Conservation (phyloP, 2,797 vertebrate species). For the Sebastes wilsoni region DNA sequence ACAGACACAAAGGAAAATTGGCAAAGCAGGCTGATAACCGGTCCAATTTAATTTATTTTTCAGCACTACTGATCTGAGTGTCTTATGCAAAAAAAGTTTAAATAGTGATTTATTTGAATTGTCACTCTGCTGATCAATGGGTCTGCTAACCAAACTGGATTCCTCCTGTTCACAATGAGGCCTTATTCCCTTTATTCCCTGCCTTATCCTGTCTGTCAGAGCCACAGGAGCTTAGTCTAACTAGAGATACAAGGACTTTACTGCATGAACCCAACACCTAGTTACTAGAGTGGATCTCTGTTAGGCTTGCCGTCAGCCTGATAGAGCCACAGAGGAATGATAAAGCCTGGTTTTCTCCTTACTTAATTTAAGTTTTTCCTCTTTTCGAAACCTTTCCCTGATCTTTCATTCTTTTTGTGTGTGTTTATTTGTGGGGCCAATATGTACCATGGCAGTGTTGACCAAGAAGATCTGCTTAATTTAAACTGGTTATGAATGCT, state of each 20-base stretch:
- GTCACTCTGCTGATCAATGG: conserved; percentile 38
- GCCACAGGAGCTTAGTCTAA: conserved; percentile 29
- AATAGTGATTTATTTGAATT: conserved; percentile 23
- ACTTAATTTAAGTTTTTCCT: conserved; percentile 78
- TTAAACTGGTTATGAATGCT: conserved; percentile 78
- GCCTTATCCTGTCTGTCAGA: conserved; percentile 53
- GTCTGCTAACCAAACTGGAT: conserved; percentile 54
- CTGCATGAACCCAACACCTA: conserved; percentile 67
- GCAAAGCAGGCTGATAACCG: conserved; percentile 15
- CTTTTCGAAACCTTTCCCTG: conserved; percentile 72
- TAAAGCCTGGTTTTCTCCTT: conserved; percentile 57
- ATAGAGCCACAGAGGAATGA: conserved; percentile 50
- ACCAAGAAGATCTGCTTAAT: conserved; percentile 94
- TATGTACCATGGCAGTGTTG: conserved; percentile 88
- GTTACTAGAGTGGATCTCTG: conserved; percentile 47
- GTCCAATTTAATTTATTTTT: conserved; percentile 37
- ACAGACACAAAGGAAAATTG: conserved; percentile 24
- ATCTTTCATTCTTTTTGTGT: conserved; percentile 78
- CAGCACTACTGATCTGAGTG: conserved; percentile 35
- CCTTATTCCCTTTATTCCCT: conserved; percentile 66
- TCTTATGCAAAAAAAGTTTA: conserved; percentile 48
- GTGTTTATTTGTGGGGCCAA: conserved; percentile 90
- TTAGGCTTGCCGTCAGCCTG: conserved; percentile 28
- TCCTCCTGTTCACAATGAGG: conserved; percentile 57
- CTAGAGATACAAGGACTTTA: conserved; percentile 54